phyloP scores from a whole-genome alignment of 2,113 vertebrate species.

The Caracal caracal region DNA sequence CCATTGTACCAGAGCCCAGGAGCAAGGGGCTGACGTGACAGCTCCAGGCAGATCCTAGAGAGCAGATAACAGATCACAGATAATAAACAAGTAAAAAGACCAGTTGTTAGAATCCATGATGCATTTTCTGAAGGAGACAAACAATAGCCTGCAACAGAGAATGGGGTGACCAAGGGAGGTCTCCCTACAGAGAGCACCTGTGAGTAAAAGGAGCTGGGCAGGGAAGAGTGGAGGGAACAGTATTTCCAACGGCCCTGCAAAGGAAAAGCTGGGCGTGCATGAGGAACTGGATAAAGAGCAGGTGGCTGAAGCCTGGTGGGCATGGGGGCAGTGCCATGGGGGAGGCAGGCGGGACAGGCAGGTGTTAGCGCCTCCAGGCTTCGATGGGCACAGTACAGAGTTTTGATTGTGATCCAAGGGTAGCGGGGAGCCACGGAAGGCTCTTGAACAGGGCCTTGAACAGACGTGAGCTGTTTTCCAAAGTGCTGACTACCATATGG shows the following conservation, averaged over 20 bases:
- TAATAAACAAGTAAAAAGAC: neutral
- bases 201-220: too few species aligned
- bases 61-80: neutral
- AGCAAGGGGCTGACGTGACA: neutral
- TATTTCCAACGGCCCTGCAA: neutral
- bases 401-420: neutral
- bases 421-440: neutral
- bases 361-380: neutral
- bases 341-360: too few species aligned
- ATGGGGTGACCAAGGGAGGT: neutral
- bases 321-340: fast-evolving
- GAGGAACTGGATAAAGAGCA: neutral
- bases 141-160: neutral
- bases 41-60: neutral
- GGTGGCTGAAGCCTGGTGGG: too few species aligned
- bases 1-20: neutral
- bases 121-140: neutral
- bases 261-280: neutral
- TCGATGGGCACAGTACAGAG: neutral
- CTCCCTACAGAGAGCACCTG: fast-evolving
- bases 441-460: neutral
- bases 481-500: neutral
- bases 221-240: fast-evolving
- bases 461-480: neutral
- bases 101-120: neutral